Evolutionary conservation across 2,888 invertebrate species (phyloP).

Genomic region (Achlya flavicornis): DNA sequence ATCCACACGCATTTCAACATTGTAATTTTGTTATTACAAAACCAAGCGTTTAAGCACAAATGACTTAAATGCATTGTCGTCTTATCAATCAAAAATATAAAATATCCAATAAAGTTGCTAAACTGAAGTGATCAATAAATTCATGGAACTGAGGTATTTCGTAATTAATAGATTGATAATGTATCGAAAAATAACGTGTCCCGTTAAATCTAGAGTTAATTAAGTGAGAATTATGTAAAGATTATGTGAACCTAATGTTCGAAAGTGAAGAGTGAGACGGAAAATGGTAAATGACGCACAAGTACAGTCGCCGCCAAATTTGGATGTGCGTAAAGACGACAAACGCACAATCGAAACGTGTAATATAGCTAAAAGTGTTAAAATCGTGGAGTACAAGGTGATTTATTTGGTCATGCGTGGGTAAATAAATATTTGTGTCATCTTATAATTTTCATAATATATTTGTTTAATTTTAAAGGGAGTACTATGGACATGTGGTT

Average conservation of each 20-base stretch:
- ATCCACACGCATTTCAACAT: constrained; percentile 61
- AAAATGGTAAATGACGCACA: constrained; percentile 82
- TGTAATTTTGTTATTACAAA: constrained; percentile 49
- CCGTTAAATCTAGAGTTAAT: constrained; percentile 26
- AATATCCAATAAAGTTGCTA: constrained; percentile 8
- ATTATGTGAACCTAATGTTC: constrained; percentile 59
- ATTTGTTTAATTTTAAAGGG: constrained; percentile 61
- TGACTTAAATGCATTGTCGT: constrained; percentile 28
- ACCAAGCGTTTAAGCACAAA: constrained; percentile 47
- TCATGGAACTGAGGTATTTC: constrained; percentile 29
- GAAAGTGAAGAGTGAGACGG: constrained; percentile 57
- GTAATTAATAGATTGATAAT: constrained; percentile 19
- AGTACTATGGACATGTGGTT: constrained; percentile 88
- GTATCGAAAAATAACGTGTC: constrained; percentile 17
- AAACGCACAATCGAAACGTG: constrained; percentile 64
- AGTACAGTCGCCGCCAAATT: constrained; percentile 72
- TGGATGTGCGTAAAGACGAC: constrained; percentile 59
- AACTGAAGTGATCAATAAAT: constrained; percentile 23
- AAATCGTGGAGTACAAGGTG: constrained; percentile 73
- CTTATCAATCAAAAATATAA: constrained; percentile 24
- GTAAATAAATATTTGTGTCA: not conserved
- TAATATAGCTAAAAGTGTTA: constrained; percentile 61
- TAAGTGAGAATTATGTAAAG: constrained; percentile 43
- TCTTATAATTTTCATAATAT: not conserved
- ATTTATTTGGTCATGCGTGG: constrained; percentile 8